These are phyloP conservation scores for Hydrocynus forskahlii DNA, from an alignment of 2,797 vertebrate species.

Conservation along the genomic window DNA sequence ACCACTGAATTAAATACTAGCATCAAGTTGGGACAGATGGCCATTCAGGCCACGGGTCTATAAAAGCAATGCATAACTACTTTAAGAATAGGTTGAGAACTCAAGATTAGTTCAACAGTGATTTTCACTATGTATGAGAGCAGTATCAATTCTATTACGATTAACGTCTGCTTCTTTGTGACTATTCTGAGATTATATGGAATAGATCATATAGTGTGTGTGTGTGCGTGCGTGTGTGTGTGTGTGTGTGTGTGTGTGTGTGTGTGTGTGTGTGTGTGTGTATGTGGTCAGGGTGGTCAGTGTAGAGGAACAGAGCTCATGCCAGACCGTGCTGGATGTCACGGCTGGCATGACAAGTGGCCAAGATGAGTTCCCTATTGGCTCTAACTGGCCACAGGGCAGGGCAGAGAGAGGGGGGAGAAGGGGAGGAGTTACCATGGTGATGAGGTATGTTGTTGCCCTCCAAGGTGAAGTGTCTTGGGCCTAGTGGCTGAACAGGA, in stretches of 20 bases:
- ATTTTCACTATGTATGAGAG: not conserved
- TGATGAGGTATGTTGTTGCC: slow-evolving; percentile 85
- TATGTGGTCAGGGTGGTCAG: slow-evolving; percentile 11
- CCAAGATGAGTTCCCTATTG: slow-evolving; percentile 28
- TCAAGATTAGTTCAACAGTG: not conserved
- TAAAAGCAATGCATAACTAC: not conserved
- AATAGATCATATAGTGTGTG: not conserved
- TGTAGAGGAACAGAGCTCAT: not conserved
- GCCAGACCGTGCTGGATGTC: not conserved
- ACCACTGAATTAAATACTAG: not conserved
- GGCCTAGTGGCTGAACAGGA: slow-evolving; percentile 82
- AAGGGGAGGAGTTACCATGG: slow-evolving; percentile 80
- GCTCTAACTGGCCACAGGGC: slow-evolving; percentile 39
- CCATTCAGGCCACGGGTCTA: not conserved
- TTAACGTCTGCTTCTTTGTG: not conserved
- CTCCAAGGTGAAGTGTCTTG: slow-evolving; percentile 85
- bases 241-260: slow-evolving; percentile 10
- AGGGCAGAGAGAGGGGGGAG: slow-evolving; percentile 51
- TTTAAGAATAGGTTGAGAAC: not conserved
- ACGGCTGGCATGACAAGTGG: slow-evolving; percentile 22
- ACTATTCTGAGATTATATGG: not conserved
- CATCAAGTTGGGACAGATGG: not conserved
- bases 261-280: slow-evolving; percentile 2
- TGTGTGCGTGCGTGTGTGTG: slow-evolving; percentile 4
- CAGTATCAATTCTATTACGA: not conserved